These are phyloP conservation scores for Latrodectus hesperus DNA, from an alignment of 2,888 invertebrate genomes.

Conservation along the genomic window DNA sequence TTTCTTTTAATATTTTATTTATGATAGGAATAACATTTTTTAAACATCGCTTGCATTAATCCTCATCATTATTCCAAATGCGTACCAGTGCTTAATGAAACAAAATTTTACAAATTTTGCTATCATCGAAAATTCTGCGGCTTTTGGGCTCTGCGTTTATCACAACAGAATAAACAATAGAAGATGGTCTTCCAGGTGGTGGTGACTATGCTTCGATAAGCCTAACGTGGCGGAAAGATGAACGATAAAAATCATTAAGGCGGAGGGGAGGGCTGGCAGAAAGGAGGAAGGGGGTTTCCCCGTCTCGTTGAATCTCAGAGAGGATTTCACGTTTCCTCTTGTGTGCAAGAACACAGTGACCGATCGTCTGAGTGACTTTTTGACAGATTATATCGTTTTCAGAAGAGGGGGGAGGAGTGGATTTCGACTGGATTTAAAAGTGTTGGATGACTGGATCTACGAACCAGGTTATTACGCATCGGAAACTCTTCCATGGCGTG, in stretches of 20 bases:
- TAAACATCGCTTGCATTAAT: no score
- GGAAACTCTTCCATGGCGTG: conserved; percentile 17
- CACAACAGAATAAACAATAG: neutral
- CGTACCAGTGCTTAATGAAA: no score
- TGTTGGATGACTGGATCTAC: conserved; percentile 39
- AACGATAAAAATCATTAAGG: conserved; percentile 60
- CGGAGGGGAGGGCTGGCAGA: conserved; percentile 10
- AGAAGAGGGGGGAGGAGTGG: conserved; percentile 11
- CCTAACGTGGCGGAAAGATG: conserved; percentile 62
- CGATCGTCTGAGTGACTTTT: conserved; percentile 67
- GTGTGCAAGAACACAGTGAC: conserved; percentile 55
- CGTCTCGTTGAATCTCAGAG: conserved; percentile 52
- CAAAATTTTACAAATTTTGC: no score
- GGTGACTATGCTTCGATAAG: conserved; percentile 55
- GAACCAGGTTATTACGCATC: conserved; percentile 64
- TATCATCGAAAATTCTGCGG: no score
- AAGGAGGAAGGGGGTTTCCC: conserved; percentile 30
- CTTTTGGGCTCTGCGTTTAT: neutral
- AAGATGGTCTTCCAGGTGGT: conserved; percentile 2
- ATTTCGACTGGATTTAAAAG: conserved; percentile 49
- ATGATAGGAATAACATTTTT: no score
- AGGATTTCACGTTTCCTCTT: conserved; percentile 39
- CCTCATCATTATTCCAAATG: no score
- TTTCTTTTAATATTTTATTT: no score
- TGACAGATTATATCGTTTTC: conserved; percentile 60